A percentile compares a stretch with the other conserved stretches of the same genome.
phyloP scores from a whole-genome alignment of 92 coral and sea anemone species.

The Paragorgia papillata region DNA sequence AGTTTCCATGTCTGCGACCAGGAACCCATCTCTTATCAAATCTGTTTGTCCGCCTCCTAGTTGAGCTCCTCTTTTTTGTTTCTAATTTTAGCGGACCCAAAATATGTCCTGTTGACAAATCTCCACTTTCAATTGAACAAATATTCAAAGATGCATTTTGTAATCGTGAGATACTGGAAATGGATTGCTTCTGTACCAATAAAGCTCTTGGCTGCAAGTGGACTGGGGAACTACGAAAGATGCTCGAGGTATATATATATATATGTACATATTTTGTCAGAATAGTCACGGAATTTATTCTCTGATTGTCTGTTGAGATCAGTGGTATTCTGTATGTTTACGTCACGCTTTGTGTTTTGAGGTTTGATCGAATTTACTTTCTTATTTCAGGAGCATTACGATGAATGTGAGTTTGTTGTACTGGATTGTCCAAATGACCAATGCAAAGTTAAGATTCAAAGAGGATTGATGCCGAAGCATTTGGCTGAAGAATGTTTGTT shows the following conservation, averaged over 20 bases:
- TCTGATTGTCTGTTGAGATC: too few relatives aligned
- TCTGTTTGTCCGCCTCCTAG: too few relatives aligned
- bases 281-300: too few relatives aligned
- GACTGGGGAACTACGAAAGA: conserved; percentile 59
- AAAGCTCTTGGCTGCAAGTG: conserved; percentile 74
- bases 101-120: conserved; percentile 72
- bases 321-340: too few relatives aligned
- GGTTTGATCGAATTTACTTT: too few relatives aligned
- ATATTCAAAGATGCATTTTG: conserved; percentile 78
- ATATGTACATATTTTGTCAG: too few relatives aligned
- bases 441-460: conserved; percentile 55
- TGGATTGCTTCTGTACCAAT: conserved; percentile 67
- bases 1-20: too few relatives aligned
- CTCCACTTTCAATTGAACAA: conserved; percentile 33
- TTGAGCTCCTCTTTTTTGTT: neutral
- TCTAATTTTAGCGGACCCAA: conserved; percentile 24
- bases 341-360: too few relatives aligned
- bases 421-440: conserved; percentile 69
- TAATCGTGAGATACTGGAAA: conserved; percentile 63
- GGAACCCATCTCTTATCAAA: too few relatives aligned
- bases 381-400: conserved; percentile 60
- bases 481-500: conserved; percentile 70
- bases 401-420: conserved; percentile 54
- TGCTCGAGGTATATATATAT: conserved; percentile 57
- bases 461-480: conserved; percentile 71